Evolutionary conservation across 64 coral and sea anemone genomes (phyloP), one percentile per base, ranked within the genome.

Genomic region (Porites australiensis): DNA sequence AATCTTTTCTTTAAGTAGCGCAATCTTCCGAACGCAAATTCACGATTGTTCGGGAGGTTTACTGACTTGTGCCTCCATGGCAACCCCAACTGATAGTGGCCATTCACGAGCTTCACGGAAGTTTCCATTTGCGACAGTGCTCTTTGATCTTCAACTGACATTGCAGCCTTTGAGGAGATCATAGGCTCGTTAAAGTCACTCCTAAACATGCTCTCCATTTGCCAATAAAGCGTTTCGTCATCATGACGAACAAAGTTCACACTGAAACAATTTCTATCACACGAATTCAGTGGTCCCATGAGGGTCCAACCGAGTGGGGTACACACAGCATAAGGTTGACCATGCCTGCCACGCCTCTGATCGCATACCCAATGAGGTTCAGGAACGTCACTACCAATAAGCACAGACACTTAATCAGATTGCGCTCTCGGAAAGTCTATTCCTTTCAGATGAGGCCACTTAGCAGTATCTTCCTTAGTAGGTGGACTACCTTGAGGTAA

Each of bases 341-440:
- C 79, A 12, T 43, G 14, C 7, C 37, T 18, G 9, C 89, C 84
- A 63, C 62, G 27, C 14, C 82, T 65, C 64, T 95, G 64, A 50
- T 91, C 89, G 3, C 79, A 59, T 47, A 88, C 83, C 94, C 94
- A 95, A 63, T 88, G 75, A 6, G 89, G 89, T 92, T 95, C 89
- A 43, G 94, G 83, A n/a, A 81, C 74, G 66, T 92, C 89, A 66
- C 88, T 79, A n/a, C 83, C 94, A 4, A 95, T 95, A 19, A 95
- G 72, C 18, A 95, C 77, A 2, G 67, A 79, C 5, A 91, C 88
- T 14, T 91, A 54, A 44, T 88, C 69, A 46, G 69, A 44, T 45
- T 68, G 50, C 19, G 73, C 44, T n/a, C 69, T 45, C 14, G 78
- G 70, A 70, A 95, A 84, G 18, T 70, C 68, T 23, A 92, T 85